Evolutionary conservation across 2,113 vertebrate species (phyloP), one percentile per base, ranked within the genome.

Genomic region (Calyptommatus sinebrachiatus): DNA sequence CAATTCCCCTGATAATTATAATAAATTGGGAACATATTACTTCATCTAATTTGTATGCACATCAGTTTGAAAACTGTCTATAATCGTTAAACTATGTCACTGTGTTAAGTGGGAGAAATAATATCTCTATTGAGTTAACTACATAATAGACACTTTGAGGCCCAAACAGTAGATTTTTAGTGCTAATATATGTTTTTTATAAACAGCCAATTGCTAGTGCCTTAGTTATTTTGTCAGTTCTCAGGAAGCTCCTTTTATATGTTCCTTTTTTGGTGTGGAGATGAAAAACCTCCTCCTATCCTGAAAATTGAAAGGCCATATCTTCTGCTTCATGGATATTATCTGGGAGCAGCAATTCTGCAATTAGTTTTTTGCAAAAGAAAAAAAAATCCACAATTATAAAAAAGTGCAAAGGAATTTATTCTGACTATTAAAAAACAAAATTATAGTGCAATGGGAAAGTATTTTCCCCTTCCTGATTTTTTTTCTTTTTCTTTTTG

Each of bases 81-180:
- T 62, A 73, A 48, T 71, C 65, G 85, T 83, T 88, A 83, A 77
- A n/a, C 53, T 70, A 18, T 20, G 31, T 62, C 82, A 29, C 26
- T 8, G 48, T 75, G 71, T 12, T 77, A 74, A 63, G 82, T 65
- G 46, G 78, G 50, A 83, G 66, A 1, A 81, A 80, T 83, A 81
- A 68, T 71, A 71, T 88, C 48, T 62, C 73, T 77, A 31, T 14
- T 74, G 57, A 84, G 9, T 68, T 87, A 77, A 85, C 83, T 80
- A 78, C 31, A 45, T 82, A 70, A 78, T 41, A 78, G 26, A 71
- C 63, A 76, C 79, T 76, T 71, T 61, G 73, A 83, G 68, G 85
- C 5, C 22, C 66, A 79, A 69, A 48, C 10, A 50, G 46, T 8
- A 72, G 14, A 14, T 53, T 29, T 28, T 12, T 70, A 68, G 0